Percentiles rank a stretch among this genome's conserved stretches.
Evolutionary conservation across 2,888 invertebrate species (phyloP).

Genomic region (Prenolepis imparis): DNA sequence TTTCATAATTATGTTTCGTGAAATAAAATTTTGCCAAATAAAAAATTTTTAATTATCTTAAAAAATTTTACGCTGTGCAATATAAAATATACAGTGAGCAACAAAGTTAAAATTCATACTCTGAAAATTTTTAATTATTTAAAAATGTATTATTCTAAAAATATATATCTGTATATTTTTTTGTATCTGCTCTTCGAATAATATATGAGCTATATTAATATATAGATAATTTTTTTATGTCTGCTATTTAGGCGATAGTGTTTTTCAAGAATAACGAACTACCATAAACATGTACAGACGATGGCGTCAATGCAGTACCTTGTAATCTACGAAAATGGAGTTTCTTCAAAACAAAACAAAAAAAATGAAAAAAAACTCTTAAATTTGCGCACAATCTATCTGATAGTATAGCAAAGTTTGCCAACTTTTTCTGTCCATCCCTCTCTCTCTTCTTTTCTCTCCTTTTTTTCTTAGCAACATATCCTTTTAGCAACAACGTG

Average conservation of each 20-base stretch:
- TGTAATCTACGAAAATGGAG: constrained; percentile 4
- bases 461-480: neutral
- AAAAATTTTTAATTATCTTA: constrained; percentile 3
- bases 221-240: neutral
- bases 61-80: neutral
- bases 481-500: neutral
- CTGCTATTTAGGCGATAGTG: neutral
- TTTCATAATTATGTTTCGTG: neutral
- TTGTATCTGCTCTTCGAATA: constrained; percentile 30
- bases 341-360: constrained; percentile 13
- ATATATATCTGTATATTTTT: constrained; percentile 1
- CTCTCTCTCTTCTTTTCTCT: neutral
- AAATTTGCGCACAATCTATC: constrained; percentile 23
- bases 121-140: neutral
- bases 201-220: neutral
- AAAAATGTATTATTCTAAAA: constrained; percentile 28
- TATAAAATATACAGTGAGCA: neutral
- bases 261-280: neutral
- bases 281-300: neutral
- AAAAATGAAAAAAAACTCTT: constrained; percentile 1
- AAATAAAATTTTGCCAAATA: neutral
- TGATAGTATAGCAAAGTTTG: constrained; percentile 18
- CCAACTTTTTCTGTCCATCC: constrained; percentile 6
- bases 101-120: neutral
- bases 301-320: neutral